phyloP scores from a whole-genome alignment of 2,797 vertebrate genomes.

The Australoheros facetus region DNA sequence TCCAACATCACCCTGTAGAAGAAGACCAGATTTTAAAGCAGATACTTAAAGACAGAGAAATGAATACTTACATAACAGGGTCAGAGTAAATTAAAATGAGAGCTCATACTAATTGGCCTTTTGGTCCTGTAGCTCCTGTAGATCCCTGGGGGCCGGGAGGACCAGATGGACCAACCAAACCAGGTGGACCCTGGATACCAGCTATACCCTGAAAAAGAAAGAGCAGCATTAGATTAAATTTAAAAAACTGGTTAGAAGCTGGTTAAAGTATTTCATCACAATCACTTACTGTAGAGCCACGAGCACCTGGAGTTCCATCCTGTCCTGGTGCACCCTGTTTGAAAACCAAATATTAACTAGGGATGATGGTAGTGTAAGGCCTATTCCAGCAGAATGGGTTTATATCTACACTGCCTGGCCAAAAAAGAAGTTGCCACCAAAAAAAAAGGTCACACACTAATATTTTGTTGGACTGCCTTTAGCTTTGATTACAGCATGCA shows the following conservation, averaged over 20 bases:
- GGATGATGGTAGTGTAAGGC: neutral
- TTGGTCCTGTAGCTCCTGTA: slow-evolving; percentile 87
- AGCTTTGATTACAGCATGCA: no score
- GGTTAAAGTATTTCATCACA: neutral
- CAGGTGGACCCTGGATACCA: slow-evolving; percentile 88
- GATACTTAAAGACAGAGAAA: neutral
- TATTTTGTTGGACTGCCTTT: no score
- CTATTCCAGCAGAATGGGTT: neutral
- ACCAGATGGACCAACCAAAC: slow-evolving; percentile 85
- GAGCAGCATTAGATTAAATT: neutral
- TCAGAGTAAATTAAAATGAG: neutral
- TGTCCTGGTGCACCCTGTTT: slow-evolving; percentile 86
- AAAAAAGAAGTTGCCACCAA: no score
- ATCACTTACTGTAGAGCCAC: slow-evolving; percentile 87
- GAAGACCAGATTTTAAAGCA: neutral
- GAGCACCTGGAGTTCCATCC: slow-evolving; percentile 87
- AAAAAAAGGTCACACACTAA: no score
- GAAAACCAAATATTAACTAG: slow-evolving; percentile 5
- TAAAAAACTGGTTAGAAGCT: neutral
- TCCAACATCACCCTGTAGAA: slow-evolving; percentile 89
- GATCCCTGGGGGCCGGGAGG: slow-evolving; percentile 92
- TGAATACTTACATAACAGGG: neutral
- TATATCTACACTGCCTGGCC: no score
- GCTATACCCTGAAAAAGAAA: slow-evolving; percentile 81
- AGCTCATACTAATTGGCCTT: slow-evolving; percentile 89